phyloP scores from a whole-genome alignment of 2,113 vertebrate genomes.

The Diadophis punctatus region DNA sequence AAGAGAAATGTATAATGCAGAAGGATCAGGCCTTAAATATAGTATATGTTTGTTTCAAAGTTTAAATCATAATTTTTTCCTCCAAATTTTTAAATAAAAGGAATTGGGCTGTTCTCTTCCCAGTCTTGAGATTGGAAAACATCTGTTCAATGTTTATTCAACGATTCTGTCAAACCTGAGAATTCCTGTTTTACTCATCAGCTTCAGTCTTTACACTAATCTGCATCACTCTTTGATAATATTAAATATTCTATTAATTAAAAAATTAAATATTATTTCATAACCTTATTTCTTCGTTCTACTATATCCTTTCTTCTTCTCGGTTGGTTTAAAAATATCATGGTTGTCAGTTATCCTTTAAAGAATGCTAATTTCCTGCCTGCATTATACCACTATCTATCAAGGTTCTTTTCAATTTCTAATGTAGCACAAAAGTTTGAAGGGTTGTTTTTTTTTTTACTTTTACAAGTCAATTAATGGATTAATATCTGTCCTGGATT shows the following conservation, averaged over 20 bases:
- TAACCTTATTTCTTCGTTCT: background rate
- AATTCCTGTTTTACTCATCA: background rate
- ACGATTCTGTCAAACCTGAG: background rate
- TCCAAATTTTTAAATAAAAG: background rate
- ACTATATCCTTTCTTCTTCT: background rate
- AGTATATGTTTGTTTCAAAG: background rate
- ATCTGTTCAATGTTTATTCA: background rate
- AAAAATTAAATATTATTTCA: background rate
- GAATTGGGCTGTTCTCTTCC: background rate
- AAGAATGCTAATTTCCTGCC: background rate
- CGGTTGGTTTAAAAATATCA: background rate
- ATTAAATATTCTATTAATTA: background rate
- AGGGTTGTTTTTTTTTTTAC: background rate
- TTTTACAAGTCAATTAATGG: background rate
- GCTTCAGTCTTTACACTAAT: background rate
- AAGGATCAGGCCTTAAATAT: background rate
- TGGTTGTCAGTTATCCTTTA: background rate
- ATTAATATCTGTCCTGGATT: background rate
- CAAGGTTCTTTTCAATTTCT: background rate
- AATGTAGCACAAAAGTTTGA: background rate
- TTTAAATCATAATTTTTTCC: background rate
- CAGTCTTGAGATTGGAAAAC: background rate
- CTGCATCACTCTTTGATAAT: background rate
- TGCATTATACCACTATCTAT: background rate
- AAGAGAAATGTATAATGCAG: background rate